Conservation (phyloP, 2,113 vertebrate genomes). For the Pseudorhombus dupliciocellatus region DNA sequence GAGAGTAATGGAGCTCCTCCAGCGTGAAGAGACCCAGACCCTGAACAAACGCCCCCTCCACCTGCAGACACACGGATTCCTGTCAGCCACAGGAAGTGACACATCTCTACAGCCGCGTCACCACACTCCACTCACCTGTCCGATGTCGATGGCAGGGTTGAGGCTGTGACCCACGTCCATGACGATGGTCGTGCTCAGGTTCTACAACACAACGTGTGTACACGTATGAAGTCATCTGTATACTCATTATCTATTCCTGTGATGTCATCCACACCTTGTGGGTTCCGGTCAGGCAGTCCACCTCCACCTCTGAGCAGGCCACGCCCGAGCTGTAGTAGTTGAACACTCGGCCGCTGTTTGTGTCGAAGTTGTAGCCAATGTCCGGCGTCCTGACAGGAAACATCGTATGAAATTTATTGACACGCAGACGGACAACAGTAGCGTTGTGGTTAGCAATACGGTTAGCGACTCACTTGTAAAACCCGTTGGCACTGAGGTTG, state of each 20-base stretch:
- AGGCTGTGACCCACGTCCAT: constrained; percentile 97
- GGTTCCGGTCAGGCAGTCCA: constrained; percentile 95
- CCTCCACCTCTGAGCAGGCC: constrained; percentile 93
- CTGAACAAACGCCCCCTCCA: constrained; percentile 95
- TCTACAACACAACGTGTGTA: constrained; percentile 77
- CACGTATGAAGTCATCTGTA: too few species aligned
- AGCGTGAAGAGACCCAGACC: constrained; percentile 94
- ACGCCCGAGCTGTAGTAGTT: constrained; percentile 91
- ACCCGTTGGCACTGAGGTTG: constrained; percentile 91
- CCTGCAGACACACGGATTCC: constrained; percentile 69
- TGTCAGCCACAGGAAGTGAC: background rate
- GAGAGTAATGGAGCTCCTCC: constrained; percentile 94
- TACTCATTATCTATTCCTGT: too few species aligned
- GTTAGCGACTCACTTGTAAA: constrained; percentile 88
- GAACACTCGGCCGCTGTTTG: constrained; percentile 88
- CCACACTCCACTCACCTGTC: constrained; percentile 83
- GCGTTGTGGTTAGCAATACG: too few species aligned
- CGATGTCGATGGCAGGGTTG: constrained; percentile 96
- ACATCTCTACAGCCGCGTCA: background rate
- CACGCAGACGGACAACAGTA: too few species aligned
- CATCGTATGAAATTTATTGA: background rate
- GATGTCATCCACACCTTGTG: too few species aligned
- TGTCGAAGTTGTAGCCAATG: constrained; percentile 86
- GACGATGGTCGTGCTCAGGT: constrained; percentile 91
- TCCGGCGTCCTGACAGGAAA: constrained; percentile 84